These are phyloP conservation scores for roundworm (Caenorhabditis elegans) DNA, from an alignment of 1,140 invertebrate species.

Conservation along the genomic window DNA sequence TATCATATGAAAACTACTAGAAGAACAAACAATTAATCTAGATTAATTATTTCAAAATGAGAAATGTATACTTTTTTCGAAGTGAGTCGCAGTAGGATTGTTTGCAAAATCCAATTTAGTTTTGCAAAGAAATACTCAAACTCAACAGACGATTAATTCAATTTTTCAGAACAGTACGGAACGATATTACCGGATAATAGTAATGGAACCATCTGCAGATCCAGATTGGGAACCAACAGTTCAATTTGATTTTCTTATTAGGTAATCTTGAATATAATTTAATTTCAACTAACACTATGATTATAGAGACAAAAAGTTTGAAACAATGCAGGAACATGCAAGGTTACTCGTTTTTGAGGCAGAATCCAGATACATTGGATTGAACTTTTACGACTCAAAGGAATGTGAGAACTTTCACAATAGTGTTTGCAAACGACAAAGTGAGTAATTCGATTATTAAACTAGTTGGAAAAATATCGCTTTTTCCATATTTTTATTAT, in stretches of 20 bases:
- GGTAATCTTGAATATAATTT: not conserved
- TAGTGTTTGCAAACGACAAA: not conserved
- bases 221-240: not conserved
- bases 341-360: not conserved
- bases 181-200: not conserved
- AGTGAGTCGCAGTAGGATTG: too few relatives aligned
- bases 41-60: too few relatives aligned
- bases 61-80: too few relatives aligned
- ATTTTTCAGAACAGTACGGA: slow-evolving; percentile 11
- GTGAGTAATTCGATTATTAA: not conserved
- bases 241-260: not conserved
- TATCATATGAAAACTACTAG: too few relatives aligned
- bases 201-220: not conserved
- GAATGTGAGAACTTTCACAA: slow-evolving; percentile 6
- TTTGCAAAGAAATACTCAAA: too few relatives aligned
- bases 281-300: not conserved
- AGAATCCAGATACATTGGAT: not conserved
- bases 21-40: too few relatives aligned
- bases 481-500: too few relatives aligned
- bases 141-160: too few relatives aligned
- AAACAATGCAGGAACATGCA: not conserved
- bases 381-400: not conserved
- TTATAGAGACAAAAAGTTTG: slow-evolving; percentile 5
- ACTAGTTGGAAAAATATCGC: too few relatives aligned
- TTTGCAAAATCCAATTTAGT: too few relatives aligned